Percentiles rank a stretch among this genome's conserved stretches.
phyloP scores from a whole-genome alignment of 2,797 vertebrate genomes.

The Acropternis orthonyx region DNA sequence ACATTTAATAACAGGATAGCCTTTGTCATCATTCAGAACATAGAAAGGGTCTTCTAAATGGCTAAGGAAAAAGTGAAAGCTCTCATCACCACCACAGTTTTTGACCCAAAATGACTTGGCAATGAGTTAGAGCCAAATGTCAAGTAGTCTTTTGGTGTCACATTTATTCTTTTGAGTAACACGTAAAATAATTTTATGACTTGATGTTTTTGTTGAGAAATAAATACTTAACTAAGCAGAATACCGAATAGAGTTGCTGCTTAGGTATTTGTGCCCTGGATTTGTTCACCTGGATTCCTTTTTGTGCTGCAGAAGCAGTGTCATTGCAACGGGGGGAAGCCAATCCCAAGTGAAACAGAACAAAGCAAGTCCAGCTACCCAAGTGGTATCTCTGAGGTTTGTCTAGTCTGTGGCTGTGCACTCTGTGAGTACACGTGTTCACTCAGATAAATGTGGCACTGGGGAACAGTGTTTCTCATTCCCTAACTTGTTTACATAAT shows the following conservation, averaged over 20 bases:
- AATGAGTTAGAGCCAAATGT: neutral
- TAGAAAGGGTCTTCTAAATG: neutral
- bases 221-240: neutral
- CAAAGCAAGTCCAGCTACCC: neutral
- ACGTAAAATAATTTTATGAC: neutral
- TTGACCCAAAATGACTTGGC: neutral
- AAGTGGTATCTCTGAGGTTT: neutral
- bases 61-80: neutral
- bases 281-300: neutral
- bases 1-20: neutral
- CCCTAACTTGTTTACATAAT: neutral
- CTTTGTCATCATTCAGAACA: neutral
- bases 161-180: neutral
- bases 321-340: neutral
- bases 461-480: neutral
- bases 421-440: neutral
- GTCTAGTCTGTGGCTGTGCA: accelerated
- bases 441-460: neutral
- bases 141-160: neutral
- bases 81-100: neutral
- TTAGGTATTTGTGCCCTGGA: neutral
- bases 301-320: neutral
- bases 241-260: neutral
- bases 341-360: neutral
- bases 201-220: neutral